Conservation (phyloP, 2,797 vertebrate genomes). For the Champsocephalus esox region DNA sequence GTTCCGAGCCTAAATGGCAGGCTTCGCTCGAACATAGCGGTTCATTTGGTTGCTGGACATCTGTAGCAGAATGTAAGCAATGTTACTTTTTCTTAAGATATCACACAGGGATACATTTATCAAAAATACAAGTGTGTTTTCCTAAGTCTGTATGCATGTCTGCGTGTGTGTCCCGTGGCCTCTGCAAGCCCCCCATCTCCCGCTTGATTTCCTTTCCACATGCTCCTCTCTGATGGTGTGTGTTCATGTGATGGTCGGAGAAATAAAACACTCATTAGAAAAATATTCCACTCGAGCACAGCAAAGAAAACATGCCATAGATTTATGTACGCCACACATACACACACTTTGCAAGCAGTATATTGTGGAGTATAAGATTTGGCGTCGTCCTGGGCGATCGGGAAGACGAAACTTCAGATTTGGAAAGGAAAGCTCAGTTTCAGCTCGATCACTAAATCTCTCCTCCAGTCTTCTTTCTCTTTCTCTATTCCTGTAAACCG, state of each 20-base stretch:
- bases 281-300: conserved; percentile 67
- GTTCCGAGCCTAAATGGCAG: no score
- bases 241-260: conserved; percentile 36
- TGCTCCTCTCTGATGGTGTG: conserved; percentile 41
- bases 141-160: not conserved
- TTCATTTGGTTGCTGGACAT: no score
- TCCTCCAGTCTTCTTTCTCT: conserved; percentile 12
- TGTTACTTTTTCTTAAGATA: no score
- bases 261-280: conserved; percentile 68
- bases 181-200: conserved; percentile 32
- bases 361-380: conserved; percentile 58
- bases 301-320: conserved; percentile 65
- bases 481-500: conserved; percentile 32
- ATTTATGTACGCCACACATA: conserved; percentile 53
- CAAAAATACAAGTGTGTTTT: not conserved
- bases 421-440: conserved; percentile 64
- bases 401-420: conserved; percentile 60
- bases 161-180: conserved; percentile 32
- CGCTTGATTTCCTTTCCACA: conserved; percentile 65
- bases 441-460: conserved; percentile 52
- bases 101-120: no score
- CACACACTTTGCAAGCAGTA: conserved; percentile 23
- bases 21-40: no score
- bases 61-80: no score
- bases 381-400: conserved; percentile 54